Evolutionary conservation across 2,797 vertebrate genomes (phyloP), one percentile per base, ranked within the genome.

Genomic region (Dermochelys coriacea): DNA sequence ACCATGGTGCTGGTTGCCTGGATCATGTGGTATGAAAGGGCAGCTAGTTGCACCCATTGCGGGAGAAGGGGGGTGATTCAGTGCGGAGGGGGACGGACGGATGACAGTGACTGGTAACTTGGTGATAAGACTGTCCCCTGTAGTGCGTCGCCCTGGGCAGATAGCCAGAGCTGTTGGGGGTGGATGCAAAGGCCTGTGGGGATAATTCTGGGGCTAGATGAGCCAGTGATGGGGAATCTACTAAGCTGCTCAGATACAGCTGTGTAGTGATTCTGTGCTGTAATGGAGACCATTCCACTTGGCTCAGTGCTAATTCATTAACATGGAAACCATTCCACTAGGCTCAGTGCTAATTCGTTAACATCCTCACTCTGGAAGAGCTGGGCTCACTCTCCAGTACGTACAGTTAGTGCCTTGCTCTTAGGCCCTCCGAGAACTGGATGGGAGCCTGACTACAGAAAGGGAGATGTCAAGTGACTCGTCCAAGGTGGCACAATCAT

Each of bases 1-100:
- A 99, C 98, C 80, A 99, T 99, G 98, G 97, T 99, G 61, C 95
- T 99, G 77, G 98, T 99, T 27, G 98, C 98, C 84, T 99, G 98
- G 98, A 98, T 99, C 96, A 99, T 99, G 98, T 99, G 98, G 98
- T 99, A 97, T 97, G 98, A 27, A 41, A 34, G 87, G 59, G 18
- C 6, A 6, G 6, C 80, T 74, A 8, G n/a, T 11, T 19, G n/a
- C 23, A 15, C 15, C 34, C 59, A 12, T 86, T 15, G 51, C 9
- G 31, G 45, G 41, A 49, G 10, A 1, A 10, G 2, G 2, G 31
- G 5, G 45, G 21, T 71, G 68, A 41, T 41, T 37, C 10, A 5
- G n/a, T 71, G 64, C 5, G 41, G 41, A 41, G 41, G 41, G 21
- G n/a, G 18, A n/a, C n/a, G n/a, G n/a, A n/a, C n/a, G n/a, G 18